Conservation (phyloP, 2,113 vertebrate species). For the Miniopterus natalensis region DNA sequence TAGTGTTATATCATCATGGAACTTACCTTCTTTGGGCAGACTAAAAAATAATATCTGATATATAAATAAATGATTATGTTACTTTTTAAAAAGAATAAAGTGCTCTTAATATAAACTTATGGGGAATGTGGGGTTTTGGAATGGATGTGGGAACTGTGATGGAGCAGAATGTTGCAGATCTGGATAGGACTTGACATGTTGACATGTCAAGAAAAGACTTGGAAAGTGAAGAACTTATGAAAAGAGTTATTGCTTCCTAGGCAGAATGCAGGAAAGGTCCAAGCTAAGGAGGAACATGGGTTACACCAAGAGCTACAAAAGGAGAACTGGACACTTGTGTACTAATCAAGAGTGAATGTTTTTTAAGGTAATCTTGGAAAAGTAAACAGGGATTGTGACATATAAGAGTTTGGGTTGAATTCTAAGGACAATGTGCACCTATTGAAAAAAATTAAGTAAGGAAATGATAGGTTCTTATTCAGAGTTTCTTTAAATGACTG, state of each 20-base stretch:
- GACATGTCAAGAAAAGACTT: neutral
- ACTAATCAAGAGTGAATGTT: neutral
- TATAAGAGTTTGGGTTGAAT: neutral
- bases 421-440: neutral
- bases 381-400: neutral
- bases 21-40: neutral
- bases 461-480: neutral
- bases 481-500: neutral
- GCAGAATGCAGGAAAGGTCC: neutral
- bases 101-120: neutral
- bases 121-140: neutral
- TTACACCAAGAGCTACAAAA: neutral
- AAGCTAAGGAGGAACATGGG: neutral
- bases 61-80: neutral
- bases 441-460: neutral
- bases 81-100: neutral
- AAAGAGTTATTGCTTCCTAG: neutral
- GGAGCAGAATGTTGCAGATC: no score
- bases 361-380: neutral
- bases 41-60: neutral
- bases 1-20: neutral
- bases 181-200: neutral
- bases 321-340: neutral
- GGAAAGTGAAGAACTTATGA: neutral
- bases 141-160: neutral